Evolutionary conservation across 2,113 vertebrate species (phyloP).

Genomic region (Tragelaphus strepsiceros): DNA sequence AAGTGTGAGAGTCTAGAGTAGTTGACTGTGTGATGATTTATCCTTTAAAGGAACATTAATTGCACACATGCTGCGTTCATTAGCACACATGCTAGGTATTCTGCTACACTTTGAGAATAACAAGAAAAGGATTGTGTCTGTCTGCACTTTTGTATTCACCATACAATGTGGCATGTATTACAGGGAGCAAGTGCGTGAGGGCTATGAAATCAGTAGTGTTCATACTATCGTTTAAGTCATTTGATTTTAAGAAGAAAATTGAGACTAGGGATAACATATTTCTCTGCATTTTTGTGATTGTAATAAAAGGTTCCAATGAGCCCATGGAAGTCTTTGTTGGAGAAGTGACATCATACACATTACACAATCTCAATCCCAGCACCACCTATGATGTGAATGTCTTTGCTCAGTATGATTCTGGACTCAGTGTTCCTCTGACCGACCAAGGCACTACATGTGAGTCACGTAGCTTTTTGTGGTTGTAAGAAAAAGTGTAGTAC

Average conservation of each 20-base stretch:
- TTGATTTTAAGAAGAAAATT: constrained; percentile 19
- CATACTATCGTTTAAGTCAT: not conserved
- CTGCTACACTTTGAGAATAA: not conserved
- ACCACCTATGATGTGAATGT: constrained; percentile 94
- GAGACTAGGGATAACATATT: not conserved
- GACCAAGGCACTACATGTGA: constrained; percentile 95
- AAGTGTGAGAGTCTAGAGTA: not conserved
- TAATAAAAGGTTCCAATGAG: constrained; percentile 84
- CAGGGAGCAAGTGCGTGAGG: not conserved
- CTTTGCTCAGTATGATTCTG: constrained; percentile 91
- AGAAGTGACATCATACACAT: constrained; percentile 91
- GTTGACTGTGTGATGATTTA: not conserved
- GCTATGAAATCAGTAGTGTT: not conserved
- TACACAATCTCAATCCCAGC: constrained; percentile 93
- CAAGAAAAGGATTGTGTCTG: not conserved
- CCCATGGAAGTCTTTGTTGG: constrained; percentile 93
- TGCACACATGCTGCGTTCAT: not conserved
- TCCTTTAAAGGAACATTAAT: not conserved
- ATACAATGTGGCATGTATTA: too few relatives aligned
- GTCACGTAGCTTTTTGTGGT: constrained; percentile 50
- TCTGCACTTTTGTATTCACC: not conserved
- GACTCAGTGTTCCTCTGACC: constrained; percentile 85
- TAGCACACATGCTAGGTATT: not conserved
- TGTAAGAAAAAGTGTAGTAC: not conserved
- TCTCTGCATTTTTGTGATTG: constrained; percentile 27